Base-by-base conservation (phyloP, 1,140 invertebrate species). In the Zophobas atratus region DNA sequence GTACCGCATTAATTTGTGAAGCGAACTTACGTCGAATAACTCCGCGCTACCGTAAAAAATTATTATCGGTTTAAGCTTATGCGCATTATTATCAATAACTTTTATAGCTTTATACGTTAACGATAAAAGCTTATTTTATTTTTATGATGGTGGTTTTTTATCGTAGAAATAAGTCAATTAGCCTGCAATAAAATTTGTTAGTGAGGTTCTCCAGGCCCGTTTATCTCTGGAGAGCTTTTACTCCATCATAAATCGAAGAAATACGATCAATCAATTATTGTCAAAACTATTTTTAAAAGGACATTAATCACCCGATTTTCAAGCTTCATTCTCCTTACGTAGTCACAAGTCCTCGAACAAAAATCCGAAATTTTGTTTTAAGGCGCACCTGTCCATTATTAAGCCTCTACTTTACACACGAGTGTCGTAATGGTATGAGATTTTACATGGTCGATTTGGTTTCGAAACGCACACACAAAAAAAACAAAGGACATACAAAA, bases 281-380 rank as follows among this genome's bases (percentile, higher is more conserved):
- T 67, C 60, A 67, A 43, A 67, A 67, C 60, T 67, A 67, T 67
- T 67, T 67, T 67, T 67, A 67, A 67, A 67, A 67, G 20, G 60
- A 41, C 39, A 67, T 67, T 67, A 67, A 67, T 67, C 60, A 67
- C 35, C 4, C 6, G 49, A 39, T 67, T 67, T 36, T 67, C 2
- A 2, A 67, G 33, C 20, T 20, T 20, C 20, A 20, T 20, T 20
- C 20, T 20, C 20, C 20, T 20, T 20, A 20, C 20, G 20, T 20
- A 20, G 20, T 20, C 20, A 20, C 20, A 20, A 20, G 20, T 20
- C 20, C 20, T 20, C 20, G 20, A 20, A 20, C 20, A 20, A 20
- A 20, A 20, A 20, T 20, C 20, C 20, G 20, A 20, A 20, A 20
- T 20, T 20, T 20, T 20, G 20, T 20, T 20, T 20, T 20, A 20